Conservation (phyloP, 2,888 invertebrate genomes). For the Camponotus fellah region DNA sequence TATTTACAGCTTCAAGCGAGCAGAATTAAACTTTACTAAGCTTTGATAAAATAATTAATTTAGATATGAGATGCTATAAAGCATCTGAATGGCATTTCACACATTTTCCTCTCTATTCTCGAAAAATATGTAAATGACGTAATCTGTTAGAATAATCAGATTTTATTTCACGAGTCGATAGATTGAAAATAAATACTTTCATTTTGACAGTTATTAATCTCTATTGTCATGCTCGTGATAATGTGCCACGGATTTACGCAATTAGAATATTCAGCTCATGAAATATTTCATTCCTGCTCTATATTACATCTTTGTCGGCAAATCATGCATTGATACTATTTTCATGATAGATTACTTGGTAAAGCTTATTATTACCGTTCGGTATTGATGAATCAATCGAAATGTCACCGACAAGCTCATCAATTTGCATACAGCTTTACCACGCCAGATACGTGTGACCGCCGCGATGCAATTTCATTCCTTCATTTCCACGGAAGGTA, state of each 20-base stretch:
- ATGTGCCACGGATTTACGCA: slow-evolving; percentile 63
- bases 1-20: background rate
- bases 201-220: slow-evolving; percentile 65
- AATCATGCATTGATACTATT: slow-evolving; percentile 66
- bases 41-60: slow-evolving; percentile 19
- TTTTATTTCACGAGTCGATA: slow-evolving; percentile 31
- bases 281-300: slow-evolving; percentile 42
- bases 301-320: slow-evolving; percentile 28
- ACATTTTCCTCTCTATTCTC: slow-evolving; percentile 2
- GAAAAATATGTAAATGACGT: slow-evolving; percentile 22
- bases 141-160: slow-evolving; percentile 42
- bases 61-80: background rate
- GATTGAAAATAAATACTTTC: slow-evolving; percentile 51
- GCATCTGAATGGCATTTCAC: background rate
- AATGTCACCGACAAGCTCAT: slow-evolving; percentile 60
- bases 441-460: slow-evolving; percentile 51
- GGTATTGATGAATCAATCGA: slow-evolving; percentile 59
- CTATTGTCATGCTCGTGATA: slow-evolving; percentile 41
- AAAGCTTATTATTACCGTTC: slow-evolving; percentile 67
- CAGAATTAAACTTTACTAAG: background rate
- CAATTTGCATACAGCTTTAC: slow-evolving; percentile 45
- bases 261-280: slow-evolving; percentile 50
- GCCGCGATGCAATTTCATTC: slow-evolving; percentile 44
- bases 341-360: slow-evolving; percentile 70
- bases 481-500: slow-evolving; percentile 44